Base-by-base conservation (phyloP, 2,113 vertebrate species). In the Nyctibius bracteatus region DNA sequence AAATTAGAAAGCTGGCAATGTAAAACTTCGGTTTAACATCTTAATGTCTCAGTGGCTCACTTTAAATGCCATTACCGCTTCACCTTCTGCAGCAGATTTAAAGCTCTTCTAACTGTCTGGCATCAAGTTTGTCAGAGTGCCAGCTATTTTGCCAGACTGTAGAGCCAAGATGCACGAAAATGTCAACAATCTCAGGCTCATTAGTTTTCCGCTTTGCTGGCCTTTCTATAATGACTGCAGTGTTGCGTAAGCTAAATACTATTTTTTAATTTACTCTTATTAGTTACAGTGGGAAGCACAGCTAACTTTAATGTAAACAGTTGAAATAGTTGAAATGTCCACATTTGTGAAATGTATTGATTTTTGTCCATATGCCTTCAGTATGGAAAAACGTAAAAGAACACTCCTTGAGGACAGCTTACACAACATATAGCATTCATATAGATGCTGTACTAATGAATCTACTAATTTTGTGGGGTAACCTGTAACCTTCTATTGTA, bases 181-280 rank as follows among this genome's bases (percentile, higher is more conserved):
- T 88, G 81, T 95, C 88, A 92, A 59, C 93, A 91, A 54, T 94
- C 67, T 91, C 49, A 70, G 63, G 57, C 91, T 97, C 90, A 81
- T 96, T 97, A 97, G 78, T 72, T 93, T 90, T 96, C 96, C 74
- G 59, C 78, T 95, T 95, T 92, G 49, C 57, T 88, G 94, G 63
- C 81, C 78, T 95, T 82, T 95, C 77, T 92, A 31, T 92, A 94
- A 92, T 94, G 62, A 86, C 62, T 92, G 59, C 62, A 67, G 35
- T 92, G 49, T 81, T 85, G 81, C 47, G 75, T 94, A 88, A 92
- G 51, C 55, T 90, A 94, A 83, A 85, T 82, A 27, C 39, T 65
- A 0, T 30, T 88, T 87, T 91, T 59, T 55, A 21, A 67, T 86
- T 96, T 93, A 83, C 37, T 93, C 25, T n/a, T 93, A 8, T 83